Conservation (phyloP, 2,113 vertebrate genomes). For the Ceuthmochares aereus region DNA sequence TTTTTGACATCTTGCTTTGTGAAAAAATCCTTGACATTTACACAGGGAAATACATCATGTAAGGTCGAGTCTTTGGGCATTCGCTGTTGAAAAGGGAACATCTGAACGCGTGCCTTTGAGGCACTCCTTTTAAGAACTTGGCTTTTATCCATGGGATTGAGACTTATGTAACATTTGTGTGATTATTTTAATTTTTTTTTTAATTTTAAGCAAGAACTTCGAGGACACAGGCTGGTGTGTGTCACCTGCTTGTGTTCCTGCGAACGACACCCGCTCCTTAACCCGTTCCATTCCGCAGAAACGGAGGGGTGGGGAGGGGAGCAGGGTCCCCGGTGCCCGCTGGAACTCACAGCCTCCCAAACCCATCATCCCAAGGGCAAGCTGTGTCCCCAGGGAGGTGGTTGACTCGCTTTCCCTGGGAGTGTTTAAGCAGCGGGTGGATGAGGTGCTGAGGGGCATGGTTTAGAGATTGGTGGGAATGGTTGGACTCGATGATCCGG, state of each 20-base stretch:
- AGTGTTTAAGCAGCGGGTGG: too few relatives aligned
- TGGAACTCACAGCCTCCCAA: too few relatives aligned
- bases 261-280: neutral
- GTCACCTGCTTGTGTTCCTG: neutral
- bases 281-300: neutral
- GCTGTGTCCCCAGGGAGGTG: too few relatives aligned
- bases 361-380: neutral
- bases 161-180: neutral
- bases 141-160: neutral
- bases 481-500: too few relatives aligned
- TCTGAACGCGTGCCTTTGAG: neutral
- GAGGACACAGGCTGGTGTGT: neutral
- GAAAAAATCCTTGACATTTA: neutral
- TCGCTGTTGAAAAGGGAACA: neutral
- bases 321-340: neutral
- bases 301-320: neutral
- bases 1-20: neutral
- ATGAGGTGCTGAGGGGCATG: too few relatives aligned
- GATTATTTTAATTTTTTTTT: neutral
- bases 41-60: neutral
- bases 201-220: neutral
- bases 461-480: too few relatives aligned
- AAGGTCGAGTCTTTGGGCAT: neutral
- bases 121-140: neutral
- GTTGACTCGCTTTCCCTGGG: too few relatives aligned